A percentile compares a stretch with the other conserved stretches of the same genome.
These are phyloP conservation scores for Anoura caudifer DNA, from an alignment of 2,113 vertebrate genomes.

Conservation along the genomic window DNA sequence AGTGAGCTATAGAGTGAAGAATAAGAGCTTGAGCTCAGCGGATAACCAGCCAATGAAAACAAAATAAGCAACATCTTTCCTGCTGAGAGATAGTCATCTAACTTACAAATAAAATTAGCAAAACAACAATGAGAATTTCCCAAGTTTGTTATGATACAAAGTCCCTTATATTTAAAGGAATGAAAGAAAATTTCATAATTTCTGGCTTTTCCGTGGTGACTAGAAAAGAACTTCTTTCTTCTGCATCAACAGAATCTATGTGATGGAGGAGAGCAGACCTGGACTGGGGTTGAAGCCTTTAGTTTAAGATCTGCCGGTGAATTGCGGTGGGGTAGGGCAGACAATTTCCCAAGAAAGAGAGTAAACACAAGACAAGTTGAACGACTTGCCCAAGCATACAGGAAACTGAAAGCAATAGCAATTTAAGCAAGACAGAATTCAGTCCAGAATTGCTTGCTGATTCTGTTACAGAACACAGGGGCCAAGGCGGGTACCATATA, in stretches of 20 bases:
- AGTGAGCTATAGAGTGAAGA: neutral
- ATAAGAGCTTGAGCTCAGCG: neutral
- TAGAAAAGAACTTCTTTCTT: neutral
- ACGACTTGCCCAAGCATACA: neutral
- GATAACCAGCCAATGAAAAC: neutral
- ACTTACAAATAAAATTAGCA: neutral
- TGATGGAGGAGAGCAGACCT: neutral
- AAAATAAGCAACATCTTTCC: neutral
- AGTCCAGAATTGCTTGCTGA: neutral
- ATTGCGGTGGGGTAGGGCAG: neutral
- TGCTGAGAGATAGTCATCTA: neutral
- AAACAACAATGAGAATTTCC: neutral
- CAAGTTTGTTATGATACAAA: neutral
- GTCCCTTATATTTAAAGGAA: neutral
- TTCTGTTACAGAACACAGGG: too few species aligned
- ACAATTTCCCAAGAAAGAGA: neutral
- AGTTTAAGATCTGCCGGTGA: neutral
- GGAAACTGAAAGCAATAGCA: neutral
- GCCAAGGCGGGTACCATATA: too few species aligned
- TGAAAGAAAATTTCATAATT: neutral
- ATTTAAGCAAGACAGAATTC: neutral
- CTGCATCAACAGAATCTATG: neutral
- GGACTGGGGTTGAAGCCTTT: neutral
- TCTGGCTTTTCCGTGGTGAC: neutral
- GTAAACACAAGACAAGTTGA: neutral